Evolutionary conservation across 2,888 invertebrate species (phyloP), one percentile per base, ranked within the genome.

Genomic region (Ypsolopha sequella): DNA sequence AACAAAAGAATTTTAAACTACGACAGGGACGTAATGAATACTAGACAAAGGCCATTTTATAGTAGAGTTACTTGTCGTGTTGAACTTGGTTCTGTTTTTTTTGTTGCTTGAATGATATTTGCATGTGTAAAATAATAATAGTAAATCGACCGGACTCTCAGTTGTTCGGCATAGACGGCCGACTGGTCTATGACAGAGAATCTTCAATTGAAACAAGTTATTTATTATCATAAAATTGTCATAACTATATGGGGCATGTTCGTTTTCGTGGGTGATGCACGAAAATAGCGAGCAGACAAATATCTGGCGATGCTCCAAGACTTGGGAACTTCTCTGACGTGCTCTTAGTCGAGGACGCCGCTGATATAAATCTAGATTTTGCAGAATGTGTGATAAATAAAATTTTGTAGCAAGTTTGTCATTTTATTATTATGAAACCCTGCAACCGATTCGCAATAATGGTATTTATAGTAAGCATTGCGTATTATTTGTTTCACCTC

Each of bases 1-100:
- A 69, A 84, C 85, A 86, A 86, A 85, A 76, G 84, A 85, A 80
- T 81, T 73, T 74, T 71, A 82, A 82, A 85, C 81, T 84, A 84
- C 45, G 82, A 77, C 77, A 80, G 82, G 82, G 82, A 80, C 66
- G 77, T 82, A 84, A 80, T 81, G 80, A 80, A 81, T 79, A 76
- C 84, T 84, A 85, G 84, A 82, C 80, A 78, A 76, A 76, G 68
- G 64, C 69, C 63, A 73, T 75, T 81, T 79, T 80, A 82, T 51
- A 53, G 51, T 82, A 80, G 78, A 79, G 79, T 81, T 79, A 80
- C 78, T 80, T 78, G 76, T 50, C 47, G 47, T 77, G 73, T 76
- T 76, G 75, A 71, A 75, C 78, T 74, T 74, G 72, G 73, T 73
- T 76, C 71, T 63, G 64, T 71, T 61, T 64, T 65, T n/a, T 64